Base-by-base conservation (phyloP, 1,140 invertebrate species). In the Mya arenaria region DNA sequence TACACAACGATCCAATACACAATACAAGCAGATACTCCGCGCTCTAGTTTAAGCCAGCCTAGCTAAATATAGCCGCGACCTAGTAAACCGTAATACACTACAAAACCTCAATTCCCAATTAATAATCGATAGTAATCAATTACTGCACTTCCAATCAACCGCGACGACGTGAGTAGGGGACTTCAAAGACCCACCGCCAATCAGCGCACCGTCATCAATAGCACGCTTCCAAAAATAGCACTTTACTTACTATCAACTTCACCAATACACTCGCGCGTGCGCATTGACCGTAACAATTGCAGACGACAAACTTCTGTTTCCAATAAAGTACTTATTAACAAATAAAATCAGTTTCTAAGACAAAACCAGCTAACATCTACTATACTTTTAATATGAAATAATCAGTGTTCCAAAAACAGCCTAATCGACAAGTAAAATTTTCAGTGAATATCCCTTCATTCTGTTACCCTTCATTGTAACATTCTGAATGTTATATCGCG, bases 81-180 rank as follows among this genome's bases (percentile, higher is more conserved):
- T 71, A 80, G 62, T 69, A 80, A 80, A 71, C 65, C 34, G 17
- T 66, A 66, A 80, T 80, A 80, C 77, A 80, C 77, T 69, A 68
- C 62, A 30, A 32, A 32, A 37, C 44, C 77, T 69, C 37, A 23
- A 52, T 37, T 39, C 55, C 58, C 62, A 73, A 82, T 73, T 58
- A 73, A 44, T 55, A 82, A 82, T 82, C 79, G 69, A 82, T 82
- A 82, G 15, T 30, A 66, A 74, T 82, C 79, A 73, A 73, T 82
- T 80, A 60, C 58, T 28, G 60, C 60, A 1, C 39, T 37, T 41
- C 69, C 30, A 82, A 82, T 82, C 79, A 82, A 39, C 55, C 79
- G 48, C 32, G 37, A 48, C 79, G 58, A 15, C 28, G 58, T 44
- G 44, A 65, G 68, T 52, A 82, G 68, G 77, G 79, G 37, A 63